These are phyloP conservation scores for Callopanchax toddi DNA, from an alignment of 2,113 vertebrate species.

Conservation along the genomic window DNA sequence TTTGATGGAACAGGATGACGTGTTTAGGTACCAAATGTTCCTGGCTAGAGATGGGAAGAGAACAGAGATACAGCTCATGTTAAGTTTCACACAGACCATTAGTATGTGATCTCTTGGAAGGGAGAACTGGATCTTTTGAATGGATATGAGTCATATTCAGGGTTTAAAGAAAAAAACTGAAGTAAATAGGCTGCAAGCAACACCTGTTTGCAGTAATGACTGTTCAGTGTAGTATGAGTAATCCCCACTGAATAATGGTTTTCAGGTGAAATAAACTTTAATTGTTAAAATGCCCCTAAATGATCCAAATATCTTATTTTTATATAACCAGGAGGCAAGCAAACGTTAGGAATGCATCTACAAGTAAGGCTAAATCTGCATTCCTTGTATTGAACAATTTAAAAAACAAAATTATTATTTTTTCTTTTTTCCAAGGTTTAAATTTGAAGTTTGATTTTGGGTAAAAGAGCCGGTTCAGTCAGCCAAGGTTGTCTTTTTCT, in stretches of 20 bases:
- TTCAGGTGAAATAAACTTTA: not conserved
- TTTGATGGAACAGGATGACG: not conserved
- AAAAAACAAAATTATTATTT: too few species aligned
- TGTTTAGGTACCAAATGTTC: not conserved
- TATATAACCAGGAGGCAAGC: not conserved
- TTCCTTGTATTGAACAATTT: not conserved
- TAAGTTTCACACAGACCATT: not conserved
- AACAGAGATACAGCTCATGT: too few species aligned
- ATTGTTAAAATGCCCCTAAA: not conserved
- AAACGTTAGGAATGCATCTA: not conserved
- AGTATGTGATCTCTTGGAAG: not conserved
- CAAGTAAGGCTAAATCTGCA: not conserved
- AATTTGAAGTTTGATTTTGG: too few species aligned
- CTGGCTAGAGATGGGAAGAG: not conserved
- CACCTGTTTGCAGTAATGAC: too few species aligned
- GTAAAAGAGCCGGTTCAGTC: not conserved
- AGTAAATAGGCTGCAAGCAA: too few species aligned
- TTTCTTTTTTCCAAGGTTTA: too few species aligned
- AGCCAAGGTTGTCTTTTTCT: not conserved
- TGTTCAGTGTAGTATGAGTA: not conserved
- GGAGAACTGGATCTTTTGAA: not conserved
- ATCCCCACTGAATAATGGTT: not conserved
- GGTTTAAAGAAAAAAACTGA: not conserved
- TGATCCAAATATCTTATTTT: not conserved
- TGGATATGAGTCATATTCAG: constrained; percentile 4